Conservation (phyloP, 2,113 vertebrate genomes). For the Donacobius atricapilla region DNA sequence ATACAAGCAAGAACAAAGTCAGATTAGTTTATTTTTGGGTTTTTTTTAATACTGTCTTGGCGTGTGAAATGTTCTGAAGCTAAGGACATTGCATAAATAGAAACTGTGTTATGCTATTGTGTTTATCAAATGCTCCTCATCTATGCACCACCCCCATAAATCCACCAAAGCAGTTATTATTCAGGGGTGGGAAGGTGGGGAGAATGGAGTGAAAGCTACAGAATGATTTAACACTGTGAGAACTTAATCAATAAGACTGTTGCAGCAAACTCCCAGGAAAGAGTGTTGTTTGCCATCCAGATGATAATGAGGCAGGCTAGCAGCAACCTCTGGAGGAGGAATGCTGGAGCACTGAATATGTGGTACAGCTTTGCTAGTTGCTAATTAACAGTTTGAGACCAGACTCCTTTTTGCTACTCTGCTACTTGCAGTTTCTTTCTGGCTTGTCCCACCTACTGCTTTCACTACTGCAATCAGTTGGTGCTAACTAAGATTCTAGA, state of each 20-base stretch:
- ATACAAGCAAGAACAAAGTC: conserved; percentile 42
- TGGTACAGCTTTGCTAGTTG: conserved; percentile 69
- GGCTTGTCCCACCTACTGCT: conserved; percentile 46
- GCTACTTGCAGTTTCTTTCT: conserved; percentile 69
- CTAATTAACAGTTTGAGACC: conserved; percentile 78
- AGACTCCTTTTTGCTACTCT: conserved; percentile 63
- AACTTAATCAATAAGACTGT: conserved; percentile 82
- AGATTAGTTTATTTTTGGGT: conserved; percentile 59
- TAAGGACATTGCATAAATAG: conserved; percentile 52
- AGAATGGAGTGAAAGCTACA: conserved; percentile 73
- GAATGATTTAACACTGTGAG: conserved; percentile 81
- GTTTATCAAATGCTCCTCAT: conserved; percentile 51
- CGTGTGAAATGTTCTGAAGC: conserved; percentile 22
- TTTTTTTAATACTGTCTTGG: conserved; percentile 48
- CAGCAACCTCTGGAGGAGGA: conserved; percentile 78
- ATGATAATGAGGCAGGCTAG: conserved; percentile 79
- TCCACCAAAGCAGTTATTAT: conserved; percentile 78
- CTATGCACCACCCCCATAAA: conserved; percentile 68
- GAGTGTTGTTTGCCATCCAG: conserved; percentile 78
- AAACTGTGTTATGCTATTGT: conserved; percentile 25
- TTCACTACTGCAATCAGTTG: conserved; percentile 59
- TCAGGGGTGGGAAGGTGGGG: conserved; percentile 70
- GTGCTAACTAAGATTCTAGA: conserved; percentile 59
- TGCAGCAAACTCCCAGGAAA: conserved; percentile 74
- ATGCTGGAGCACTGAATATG: conserved; percentile 65